These are phyloP conservation scores for Poecilia gillii DNA, from an alignment of 2,797 vertebrate genomes.

Conservation along the genomic window DNA sequence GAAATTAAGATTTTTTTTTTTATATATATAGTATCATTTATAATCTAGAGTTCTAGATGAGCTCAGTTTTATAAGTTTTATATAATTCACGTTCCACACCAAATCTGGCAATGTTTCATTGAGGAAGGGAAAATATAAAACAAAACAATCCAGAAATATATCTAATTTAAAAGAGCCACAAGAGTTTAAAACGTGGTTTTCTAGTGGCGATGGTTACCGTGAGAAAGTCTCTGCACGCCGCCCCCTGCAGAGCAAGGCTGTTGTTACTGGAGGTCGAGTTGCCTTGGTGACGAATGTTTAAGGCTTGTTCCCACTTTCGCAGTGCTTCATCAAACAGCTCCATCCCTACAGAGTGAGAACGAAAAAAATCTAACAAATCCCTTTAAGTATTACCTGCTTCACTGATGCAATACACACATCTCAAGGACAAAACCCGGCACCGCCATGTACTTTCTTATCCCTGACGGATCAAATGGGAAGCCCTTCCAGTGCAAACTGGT, in stretches of 20 bases:
- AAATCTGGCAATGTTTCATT: background rate
- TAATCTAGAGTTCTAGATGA: background rate
- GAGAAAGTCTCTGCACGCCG: slow-evolving; percentile 56
- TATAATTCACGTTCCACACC: background rate
- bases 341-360: slow-evolving; percentile 84
- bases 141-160: background rate
- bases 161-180: background rate
- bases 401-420: background rate
- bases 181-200: background rate
- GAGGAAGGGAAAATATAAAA: background rate
- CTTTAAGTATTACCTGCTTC: background rate
- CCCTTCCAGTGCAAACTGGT: background rate
- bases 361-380: background rate
- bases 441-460: background rate
- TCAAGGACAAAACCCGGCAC: background rate
- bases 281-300: slow-evolving; percentile 88
- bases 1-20: background rate
- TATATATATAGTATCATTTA: background rate
- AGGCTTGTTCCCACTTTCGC: slow-evolving; percentile 94
- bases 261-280: slow-evolving; percentile 75
- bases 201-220: slow-evolving; percentile 51
- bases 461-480: background rate
- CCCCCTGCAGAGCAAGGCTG: slow-evolving; percentile 75
- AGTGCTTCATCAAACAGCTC: slow-evolving; percentile 97
- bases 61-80: background rate